phyloP scores from a whole-genome alignment of 1,140 invertebrate species.

The Hetaerina americana region DNA sequence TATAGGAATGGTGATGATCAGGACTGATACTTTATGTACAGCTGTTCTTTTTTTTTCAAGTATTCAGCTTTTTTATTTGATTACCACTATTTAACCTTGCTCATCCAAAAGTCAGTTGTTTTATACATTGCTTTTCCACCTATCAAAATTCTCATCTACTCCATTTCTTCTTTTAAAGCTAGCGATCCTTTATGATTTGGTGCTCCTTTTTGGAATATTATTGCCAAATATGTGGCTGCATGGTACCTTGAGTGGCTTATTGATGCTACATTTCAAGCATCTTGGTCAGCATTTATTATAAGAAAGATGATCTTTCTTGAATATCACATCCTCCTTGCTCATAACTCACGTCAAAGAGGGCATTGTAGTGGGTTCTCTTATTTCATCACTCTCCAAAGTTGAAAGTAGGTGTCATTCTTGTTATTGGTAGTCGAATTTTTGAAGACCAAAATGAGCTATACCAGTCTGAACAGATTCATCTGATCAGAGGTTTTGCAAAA shows the following conservation, averaged over 20 bases:
- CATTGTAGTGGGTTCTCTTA: neutral
- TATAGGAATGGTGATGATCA: too few relatives aligned
- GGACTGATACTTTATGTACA: too few relatives aligned
- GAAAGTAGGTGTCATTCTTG: neutral
- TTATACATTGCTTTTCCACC: too few relatives aligned
- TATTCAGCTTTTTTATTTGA: too few relatives aligned
- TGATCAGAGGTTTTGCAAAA: neutral
- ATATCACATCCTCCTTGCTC: neutral
- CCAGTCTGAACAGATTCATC: too few relatives aligned
- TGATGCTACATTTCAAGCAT: neutral
- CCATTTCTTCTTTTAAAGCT: neutral
- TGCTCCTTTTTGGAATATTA: neutral
- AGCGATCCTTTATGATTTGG: neutral
- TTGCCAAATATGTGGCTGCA: neutral
- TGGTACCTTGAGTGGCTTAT: neutral
- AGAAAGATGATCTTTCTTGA: neutral
- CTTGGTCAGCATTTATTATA: neutral
- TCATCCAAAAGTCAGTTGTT: too few relatives aligned
- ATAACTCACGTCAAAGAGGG: neutral
- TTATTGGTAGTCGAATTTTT: neutral
- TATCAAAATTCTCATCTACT: too few relatives aligned
- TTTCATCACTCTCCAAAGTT: neutral
- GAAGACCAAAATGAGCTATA: neutral
- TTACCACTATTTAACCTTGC: too few relatives aligned
- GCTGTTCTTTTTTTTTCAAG: too few relatives aligned